Conservation (phyloP, 2,888 invertebrate species). For the Lithophane socia region DNA sequence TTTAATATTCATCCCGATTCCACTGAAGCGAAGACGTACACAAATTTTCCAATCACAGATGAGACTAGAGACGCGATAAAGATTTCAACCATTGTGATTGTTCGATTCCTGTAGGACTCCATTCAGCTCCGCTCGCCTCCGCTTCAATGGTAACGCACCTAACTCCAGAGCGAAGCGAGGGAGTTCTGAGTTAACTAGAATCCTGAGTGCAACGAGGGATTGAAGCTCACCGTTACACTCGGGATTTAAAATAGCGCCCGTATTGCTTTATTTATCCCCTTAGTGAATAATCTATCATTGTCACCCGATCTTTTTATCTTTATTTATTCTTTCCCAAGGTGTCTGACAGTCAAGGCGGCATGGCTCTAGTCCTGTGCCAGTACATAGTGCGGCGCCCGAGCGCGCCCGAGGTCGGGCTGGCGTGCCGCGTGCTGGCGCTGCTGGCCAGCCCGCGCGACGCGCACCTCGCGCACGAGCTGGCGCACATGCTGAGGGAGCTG, state of each 20-base stretch:
- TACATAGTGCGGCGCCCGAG: slow-evolving; percentile 77
- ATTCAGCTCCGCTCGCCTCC: no score
- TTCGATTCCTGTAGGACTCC: no score
- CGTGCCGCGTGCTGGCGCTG: slow-evolving; percentile 85
- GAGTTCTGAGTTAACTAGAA: no score
- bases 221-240: background rate
- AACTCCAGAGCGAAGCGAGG: no score
- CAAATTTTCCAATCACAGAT: no score
- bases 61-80: no score
- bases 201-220: background rate
- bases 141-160: no score
- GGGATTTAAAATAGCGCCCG: background rate
- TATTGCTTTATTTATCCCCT: no score
- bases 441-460: slow-evolving; percentile 84
- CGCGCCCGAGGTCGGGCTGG: slow-evolving; percentile 78
- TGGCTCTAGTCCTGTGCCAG: slow-evolving; percentile 82
- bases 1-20: no score
- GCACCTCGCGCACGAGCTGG: slow-evolving; percentile 77
- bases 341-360: slow-evolving; percentile 84
- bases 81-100: no score
- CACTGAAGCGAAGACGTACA: no score
- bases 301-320: background rate
- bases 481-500: slow-evolving; percentile 76
- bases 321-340: slow-evolving; percentile 68
- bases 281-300: no score